A percentile compares a stretch with the other conserved stretches of the same genome.
phyloP scores from a whole-genome alignment of 2,113 vertebrate species.

The Mugil cephalus region DNA sequence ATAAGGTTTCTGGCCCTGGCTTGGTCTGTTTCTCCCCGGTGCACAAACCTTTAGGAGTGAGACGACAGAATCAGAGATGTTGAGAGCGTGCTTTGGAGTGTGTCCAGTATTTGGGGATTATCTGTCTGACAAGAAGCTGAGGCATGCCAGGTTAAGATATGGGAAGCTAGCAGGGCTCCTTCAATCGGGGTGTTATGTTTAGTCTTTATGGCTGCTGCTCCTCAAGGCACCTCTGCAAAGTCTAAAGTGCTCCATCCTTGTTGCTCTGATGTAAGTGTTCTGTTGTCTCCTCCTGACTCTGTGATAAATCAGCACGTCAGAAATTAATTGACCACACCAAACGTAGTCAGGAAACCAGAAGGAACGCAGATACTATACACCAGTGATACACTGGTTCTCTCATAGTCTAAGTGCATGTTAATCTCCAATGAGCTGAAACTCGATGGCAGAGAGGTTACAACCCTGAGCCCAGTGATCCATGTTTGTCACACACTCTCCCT shows the following conservation, averaged over 20 bases:
- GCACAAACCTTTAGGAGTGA: slow-evolving; percentile 8
- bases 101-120: slow-evolving; percentile 62
- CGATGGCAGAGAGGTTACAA: slow-evolving; percentile 47
- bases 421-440: slow-evolving; percentile 41
- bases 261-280: neutral
- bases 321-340: slow-evolving; percentile 59
- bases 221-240: slow-evolving; percentile 24
- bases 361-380: slow-evolving; percentile 50
- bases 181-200: slow-evolving; percentile 17
- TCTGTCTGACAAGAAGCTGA: slow-evolving; percentile 60
- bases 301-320: slow-evolving; percentile 32
- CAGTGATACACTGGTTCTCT: slow-evolving; percentile 54
- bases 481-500: slow-evolving; percentile 9
- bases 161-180: slow-evolving; percentile 35
- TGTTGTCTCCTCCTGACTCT: slow-evolving; percentile 20
- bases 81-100: slow-evolving; percentile 27
- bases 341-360: slow-evolving; percentile 61
- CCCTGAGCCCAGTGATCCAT: slow-evolving; percentile 32
- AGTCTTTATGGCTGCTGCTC: slow-evolving; percentile 32
- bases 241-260: slow-evolving; percentile 12
- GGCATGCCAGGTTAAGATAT: slow-evolving; percentile 66
- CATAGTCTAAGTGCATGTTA: slow-evolving; percentile 24
- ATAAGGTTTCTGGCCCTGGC: slow-evolving; percentile 34
- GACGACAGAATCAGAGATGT: slow-evolving; percentile 27
- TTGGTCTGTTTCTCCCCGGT: slow-evolving; percentile 25